Evolutionary conservation across 2,888 invertebrate species (phyloP).

Genomic region (Microplitis manilae): DNA sequence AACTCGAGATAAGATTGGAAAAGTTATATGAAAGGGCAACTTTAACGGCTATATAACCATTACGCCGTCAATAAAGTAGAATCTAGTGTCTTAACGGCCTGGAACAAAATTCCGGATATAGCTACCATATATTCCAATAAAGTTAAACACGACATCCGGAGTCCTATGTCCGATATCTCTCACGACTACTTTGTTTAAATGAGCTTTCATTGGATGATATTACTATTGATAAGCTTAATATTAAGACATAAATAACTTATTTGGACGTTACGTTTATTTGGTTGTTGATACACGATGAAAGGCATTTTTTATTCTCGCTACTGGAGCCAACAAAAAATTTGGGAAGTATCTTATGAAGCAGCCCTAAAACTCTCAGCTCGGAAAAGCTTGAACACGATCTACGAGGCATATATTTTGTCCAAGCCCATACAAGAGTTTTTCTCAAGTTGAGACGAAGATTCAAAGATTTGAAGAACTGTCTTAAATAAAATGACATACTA

Average conservation of each 20-base stretch:
- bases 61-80: constrained; percentile 69
- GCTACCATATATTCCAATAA: constrained; percentile 66
- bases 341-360: too few relatives aligned
- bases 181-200: constrained; percentile 9
- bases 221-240: not conserved
- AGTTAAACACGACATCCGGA: constrained; percentile 63
- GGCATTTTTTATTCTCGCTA: too few relatives aligned
- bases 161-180: constrained; percentile 4
- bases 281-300: not conserved
- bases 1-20: constrained; percentile 74
- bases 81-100: constrained; percentile 69
- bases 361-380: too few relatives aligned
- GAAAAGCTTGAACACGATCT: too few relatives aligned
- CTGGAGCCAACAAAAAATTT: too few relatives aligned
- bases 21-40: constrained; percentile 73
- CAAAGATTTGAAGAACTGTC: too few relatives aligned
- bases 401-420: too few relatives aligned
- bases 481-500: too few relatives aligned
- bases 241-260: constrained; percentile 3
- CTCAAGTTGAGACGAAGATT: too few relatives aligned
- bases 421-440: too few relatives aligned
- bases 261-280: too few relatives aligned
- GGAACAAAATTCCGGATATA: constrained; percentile 69
- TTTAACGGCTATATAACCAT: constrained; percentile 71
- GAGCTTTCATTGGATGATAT: constrained; percentile 10